Percentiles rank a stretch among this genome's conserved stretches.
Evolutionary conservation across 2,113 vertebrate genomes (phyloP).

Genomic region (Microcebus griseorufus): DNA sequence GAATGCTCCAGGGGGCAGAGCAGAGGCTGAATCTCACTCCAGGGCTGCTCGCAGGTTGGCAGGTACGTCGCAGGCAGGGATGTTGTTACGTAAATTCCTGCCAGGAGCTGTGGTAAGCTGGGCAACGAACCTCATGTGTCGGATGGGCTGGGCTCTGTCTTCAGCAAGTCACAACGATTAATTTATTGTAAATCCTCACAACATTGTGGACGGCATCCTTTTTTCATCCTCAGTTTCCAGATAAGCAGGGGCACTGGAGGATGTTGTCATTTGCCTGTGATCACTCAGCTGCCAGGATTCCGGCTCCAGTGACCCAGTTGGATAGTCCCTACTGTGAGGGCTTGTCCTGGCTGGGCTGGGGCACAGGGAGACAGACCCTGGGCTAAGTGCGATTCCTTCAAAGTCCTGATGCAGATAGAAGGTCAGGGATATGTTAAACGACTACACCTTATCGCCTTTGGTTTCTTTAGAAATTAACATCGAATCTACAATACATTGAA

Average conservation of each 20-base stretch:
- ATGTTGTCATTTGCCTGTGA: not conserved
- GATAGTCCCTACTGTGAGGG: no score
- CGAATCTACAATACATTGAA: not conserved
- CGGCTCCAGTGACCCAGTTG: not conserved
- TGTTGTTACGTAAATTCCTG: rapidly evolving
- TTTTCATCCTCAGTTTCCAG: not conserved
- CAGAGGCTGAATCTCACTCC: rapidly evolving
- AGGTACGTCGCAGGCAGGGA: rapidly evolving
- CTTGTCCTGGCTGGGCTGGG: rapidly evolving
- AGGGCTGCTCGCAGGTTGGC: rapidly evolving
- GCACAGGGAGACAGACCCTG: not conserved
- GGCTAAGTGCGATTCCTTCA: not conserved
- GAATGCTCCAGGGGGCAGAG: not conserved
- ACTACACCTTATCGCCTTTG: not conserved
- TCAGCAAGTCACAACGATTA: not conserved
- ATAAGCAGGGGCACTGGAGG: rapidly evolving
- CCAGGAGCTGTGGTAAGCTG: not conserved
- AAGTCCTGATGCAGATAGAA: not conserved
- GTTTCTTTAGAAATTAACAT: not conserved
- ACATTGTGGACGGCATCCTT: rapidly evolving
- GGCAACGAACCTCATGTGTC: rapidly evolving
- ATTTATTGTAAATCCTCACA: not conserved
- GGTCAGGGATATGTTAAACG: not conserved
- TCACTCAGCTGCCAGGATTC: rapidly evolving
- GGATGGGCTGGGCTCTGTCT: rapidly evolving